These are phyloP conservation scores for Alectoris magna DNA, from an alignment of 2,797 vertebrate genomes.

Conservation along the genomic window DNA sequence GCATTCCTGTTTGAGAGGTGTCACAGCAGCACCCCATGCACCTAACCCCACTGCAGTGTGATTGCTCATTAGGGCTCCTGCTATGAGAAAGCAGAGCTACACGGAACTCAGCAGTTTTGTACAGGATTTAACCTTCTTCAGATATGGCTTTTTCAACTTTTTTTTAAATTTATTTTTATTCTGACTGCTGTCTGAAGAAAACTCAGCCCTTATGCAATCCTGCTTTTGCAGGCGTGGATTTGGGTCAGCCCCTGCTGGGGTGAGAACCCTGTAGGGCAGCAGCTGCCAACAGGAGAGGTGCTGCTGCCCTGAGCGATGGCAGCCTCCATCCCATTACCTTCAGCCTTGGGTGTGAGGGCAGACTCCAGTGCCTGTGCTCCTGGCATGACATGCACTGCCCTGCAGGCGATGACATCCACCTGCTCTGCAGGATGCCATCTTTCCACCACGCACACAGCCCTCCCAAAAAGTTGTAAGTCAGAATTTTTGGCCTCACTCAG, in stretches of 20 bases:
- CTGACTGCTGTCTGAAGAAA: not conserved
- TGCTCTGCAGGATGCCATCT: not conserved
- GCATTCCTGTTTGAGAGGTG: not conserved
- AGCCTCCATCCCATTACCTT: not conserved
- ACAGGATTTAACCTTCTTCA: not conserved
- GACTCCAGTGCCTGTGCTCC: rapidly evolving
- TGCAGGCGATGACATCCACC: not conserved
- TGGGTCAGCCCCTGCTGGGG: not conserved
- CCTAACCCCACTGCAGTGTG: rapidly evolving
- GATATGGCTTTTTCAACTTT: not conserved
- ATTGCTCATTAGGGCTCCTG: not conserved
- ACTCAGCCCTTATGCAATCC: not conserved
- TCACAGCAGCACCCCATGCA: not conserved
- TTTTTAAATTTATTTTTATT: not conserved
- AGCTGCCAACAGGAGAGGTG: rapidly evolving
- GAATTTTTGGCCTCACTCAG: not conserved
- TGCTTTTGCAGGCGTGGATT: not conserved
- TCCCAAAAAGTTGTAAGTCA: not conserved
- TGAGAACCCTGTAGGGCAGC: not conserved
- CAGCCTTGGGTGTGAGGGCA: not conserved
- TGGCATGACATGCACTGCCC: not conserved
- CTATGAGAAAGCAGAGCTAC: not conserved
- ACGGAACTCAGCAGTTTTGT: not conserved
- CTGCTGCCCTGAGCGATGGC: rapidly evolving
- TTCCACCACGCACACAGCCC: rapidly evolving